Evolutionary conservation across 2,797 vertebrate genomes (phyloP), one percentile per base, ranked within the genome.

Genomic region (Gallinago stenura): DNA sequence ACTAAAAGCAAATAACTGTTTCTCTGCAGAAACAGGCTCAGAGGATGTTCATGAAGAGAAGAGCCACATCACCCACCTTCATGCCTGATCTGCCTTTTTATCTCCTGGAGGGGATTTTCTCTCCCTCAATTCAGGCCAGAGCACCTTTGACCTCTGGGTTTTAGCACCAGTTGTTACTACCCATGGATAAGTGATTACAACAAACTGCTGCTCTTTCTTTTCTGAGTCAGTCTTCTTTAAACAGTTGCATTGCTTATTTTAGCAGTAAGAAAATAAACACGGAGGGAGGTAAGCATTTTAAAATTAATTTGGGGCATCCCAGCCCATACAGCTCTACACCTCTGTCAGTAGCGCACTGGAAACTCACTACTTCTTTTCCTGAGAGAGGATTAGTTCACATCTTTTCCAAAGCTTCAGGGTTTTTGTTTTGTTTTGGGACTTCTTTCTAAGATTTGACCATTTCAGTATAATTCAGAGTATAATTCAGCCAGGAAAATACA

Each of bases 41-140:
- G 31, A 71, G 3, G 2, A 30, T 3, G 21, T 0, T 1, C 15
- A 33, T 0, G 0, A 31, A 50, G 21, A 69, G 33, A 61, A 50
- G 11, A 61, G 19, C 15, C 43, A 33, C 53, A 26, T n/a, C 48
- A 10, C 24, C 14, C 33, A 61, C 31, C 15, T 48, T 10, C 46
- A n/a, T 2, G 1, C 15, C 39, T 45, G 7, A 7, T 25, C 39
- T 50, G 35, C 7, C 30, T 64, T 68, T 48, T 54, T 9, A 19
- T 18, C 30, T 56, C 46, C 35, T 3, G 0, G 9, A 6, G 31
- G 22, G 25, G 28, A 33, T 50, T 35, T 54, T 70, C 22, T 11
- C 57, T 51, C 35, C 24, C 41, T 58, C 14, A 33, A 28, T 31
- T 54, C 15, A 73, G 39, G 24, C 31, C 28, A 30, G 41, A 83